phyloP scores from a whole-genome alignment of 2,113 vertebrate species.

The Dissostichus mawsoni region DNA sequence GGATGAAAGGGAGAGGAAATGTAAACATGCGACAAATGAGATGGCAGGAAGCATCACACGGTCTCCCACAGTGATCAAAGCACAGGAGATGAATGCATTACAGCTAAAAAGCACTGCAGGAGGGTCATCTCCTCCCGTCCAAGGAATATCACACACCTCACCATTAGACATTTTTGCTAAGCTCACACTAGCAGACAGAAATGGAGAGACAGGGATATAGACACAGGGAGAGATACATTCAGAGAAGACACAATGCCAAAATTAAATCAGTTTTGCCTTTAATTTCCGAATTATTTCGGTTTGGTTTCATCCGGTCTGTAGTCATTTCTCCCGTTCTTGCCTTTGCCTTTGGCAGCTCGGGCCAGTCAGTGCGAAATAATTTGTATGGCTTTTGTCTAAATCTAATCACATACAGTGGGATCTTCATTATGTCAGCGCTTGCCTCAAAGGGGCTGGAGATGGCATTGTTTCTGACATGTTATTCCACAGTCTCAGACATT shows the following conservation, averaged over 20 bases:
- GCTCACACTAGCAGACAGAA: conserved; percentile 20
- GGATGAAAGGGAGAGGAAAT: conserved; percentile 16
- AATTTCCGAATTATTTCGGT: conserved; percentile 19
- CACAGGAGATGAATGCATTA: conserved; percentile 31
- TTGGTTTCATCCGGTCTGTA: conserved; percentile 9
- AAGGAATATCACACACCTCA: conserved; percentile 13
- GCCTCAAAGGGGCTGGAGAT: not conserved
- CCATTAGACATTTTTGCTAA: conserved; percentile 21
- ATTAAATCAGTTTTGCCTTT: conserved; percentile 1
- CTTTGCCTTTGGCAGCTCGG: not conserved
- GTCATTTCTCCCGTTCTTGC: not conserved
- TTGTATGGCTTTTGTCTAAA: not conserved
- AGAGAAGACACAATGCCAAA: not conserved
- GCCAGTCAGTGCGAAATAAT: conserved; percentile 9
- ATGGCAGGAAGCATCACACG: conserved; percentile 23
- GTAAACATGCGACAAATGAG: conserved; percentile 36
- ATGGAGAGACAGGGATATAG: conserved; percentile 1
- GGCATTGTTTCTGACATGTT: not conserved
- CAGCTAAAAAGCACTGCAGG: conserved; percentile 51
- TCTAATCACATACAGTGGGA: not conserved
- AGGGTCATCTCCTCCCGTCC: conserved; percentile 30
- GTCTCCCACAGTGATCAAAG: conserved; percentile 60
- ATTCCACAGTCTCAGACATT: not conserved
- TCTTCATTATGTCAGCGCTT: not conserved
- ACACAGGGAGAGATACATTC: not conserved